Conservation (phyloP, 2,888 invertebrate species). For the Lacanobia wlatinum region DNA sequence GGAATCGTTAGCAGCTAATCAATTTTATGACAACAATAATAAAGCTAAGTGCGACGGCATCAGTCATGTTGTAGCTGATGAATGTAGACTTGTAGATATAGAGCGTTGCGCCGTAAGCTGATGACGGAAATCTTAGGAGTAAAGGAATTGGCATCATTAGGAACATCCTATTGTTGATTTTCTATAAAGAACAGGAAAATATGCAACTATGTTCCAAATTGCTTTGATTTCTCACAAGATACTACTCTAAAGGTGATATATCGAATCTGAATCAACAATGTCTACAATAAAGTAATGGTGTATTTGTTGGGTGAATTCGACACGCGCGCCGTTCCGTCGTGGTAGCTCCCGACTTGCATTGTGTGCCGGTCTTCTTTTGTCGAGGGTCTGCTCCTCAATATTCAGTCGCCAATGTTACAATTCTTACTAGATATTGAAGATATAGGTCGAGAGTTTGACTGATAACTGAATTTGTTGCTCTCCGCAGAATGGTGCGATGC, state of each 20-base stretch:
- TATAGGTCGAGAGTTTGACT: constrained; percentile 40
- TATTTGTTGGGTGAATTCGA: constrained; percentile 53
- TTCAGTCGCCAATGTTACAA: constrained; percentile 41
- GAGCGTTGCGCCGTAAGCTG: neutral
- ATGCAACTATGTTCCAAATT: constrained; percentile 16
- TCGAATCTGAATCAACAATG: constrained; percentile 54
- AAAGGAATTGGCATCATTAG: constrained; percentile 4
- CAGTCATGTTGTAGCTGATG: constrained; percentile 4
- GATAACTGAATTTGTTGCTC: constrained; percentile 52
- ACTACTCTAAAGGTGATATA: constrained; percentile 17
- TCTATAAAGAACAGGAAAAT: neutral
- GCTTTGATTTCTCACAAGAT: constrained; percentile 28
- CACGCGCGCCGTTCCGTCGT: constrained; percentile 50
- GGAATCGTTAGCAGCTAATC: constrained; percentile 42
- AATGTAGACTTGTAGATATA: neutral
- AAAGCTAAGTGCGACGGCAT: constrained; percentile 21
- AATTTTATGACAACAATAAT: constrained; percentile 36
- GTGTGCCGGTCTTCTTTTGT: constrained; percentile 59
- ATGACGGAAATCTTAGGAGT: constrained; percentile 1
- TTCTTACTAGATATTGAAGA: constrained; percentile 49
- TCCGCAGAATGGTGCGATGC: constrained; percentile 22
- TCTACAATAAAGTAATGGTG: constrained; percentile 49
- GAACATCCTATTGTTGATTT: neutral
- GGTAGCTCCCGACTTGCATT: constrained; percentile 50
- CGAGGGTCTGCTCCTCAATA: constrained; percentile 49